A percentile compares a stretch with the other conserved stretches of the same genome.
Evolutionary conservation across 2,797 vertebrate species (phyloP).

Genomic region (Peromyscus aztecus): DNA sequence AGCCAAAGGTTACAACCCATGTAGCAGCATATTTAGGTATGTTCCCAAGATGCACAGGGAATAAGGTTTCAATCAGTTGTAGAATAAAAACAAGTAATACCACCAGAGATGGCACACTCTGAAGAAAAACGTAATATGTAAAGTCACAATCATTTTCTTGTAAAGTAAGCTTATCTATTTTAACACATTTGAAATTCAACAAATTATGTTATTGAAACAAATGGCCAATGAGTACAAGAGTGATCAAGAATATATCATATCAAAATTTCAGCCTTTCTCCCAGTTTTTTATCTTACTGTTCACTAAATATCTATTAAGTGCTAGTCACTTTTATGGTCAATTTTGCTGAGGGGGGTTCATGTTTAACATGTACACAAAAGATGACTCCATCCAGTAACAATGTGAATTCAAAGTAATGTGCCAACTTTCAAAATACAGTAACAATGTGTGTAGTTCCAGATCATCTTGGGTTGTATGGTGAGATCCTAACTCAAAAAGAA

Average conservation of each 20-base stretch:
- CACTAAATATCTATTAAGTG: not conserved
- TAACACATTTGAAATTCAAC: conserved; percentile 46
- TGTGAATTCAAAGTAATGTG: not conserved
- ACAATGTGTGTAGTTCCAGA: not conserved
- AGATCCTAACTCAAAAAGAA: not conserved
- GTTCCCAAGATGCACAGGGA: not conserved
- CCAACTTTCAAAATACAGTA: not conserved
- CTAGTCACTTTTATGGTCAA: not conserved
- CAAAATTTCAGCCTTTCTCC: not conserved
- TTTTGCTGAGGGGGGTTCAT: not conserved
- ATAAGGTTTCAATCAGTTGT: not conserved
- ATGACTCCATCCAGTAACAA: not conserved
- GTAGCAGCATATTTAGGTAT: not conserved
- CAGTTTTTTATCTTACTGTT: not conserved
- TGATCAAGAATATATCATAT: not conserved
- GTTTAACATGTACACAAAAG: not conserved
- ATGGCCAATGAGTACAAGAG: not conserved
- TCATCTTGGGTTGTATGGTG: not conserved
- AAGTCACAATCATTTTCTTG: conserved; percentile 1
- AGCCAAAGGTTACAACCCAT: conserved; percentile 5
- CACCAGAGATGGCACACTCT: not conserved
- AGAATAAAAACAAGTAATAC: not conserved
- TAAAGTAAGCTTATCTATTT: not conserved
- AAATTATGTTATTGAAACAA: conserved; percentile 37
- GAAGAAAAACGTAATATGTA: not conserved